Percentiles rank a stretch among this genome's conserved stretches.
phyloP scores from a whole-genome alignment of 1,140 invertebrate genomes.

The Sinonovacula constricta region DNA sequence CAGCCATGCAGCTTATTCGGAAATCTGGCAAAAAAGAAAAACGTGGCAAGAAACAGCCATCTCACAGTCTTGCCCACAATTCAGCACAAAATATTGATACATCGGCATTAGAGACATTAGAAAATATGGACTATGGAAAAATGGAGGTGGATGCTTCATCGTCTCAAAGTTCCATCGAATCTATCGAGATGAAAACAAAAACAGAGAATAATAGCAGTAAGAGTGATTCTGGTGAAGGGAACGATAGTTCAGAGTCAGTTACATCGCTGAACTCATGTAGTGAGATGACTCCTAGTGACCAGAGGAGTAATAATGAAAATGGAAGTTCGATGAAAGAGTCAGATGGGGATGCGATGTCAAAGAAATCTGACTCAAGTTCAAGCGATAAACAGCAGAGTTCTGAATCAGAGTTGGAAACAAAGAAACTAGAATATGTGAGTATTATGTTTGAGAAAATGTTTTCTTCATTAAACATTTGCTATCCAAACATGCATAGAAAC shows the following conservation, averaged over 20 bases:
- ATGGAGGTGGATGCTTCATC: conserved; percentile 31
- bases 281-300: conserved; percentile 40
- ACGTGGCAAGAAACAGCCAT: not conserved
- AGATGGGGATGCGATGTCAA: conserved; percentile 47
- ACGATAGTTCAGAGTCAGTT: conserved; percentile 23
- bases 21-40: conserved; percentile 43
- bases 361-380: conserved; percentile 48
- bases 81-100: not conserved
- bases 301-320: conserved; percentile 45
- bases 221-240: conserved; percentile 37
- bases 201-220: conserved; percentile 34
- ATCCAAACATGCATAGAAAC: conserved; percentile 24
- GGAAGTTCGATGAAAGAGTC: conserved; percentile 44
- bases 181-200: conserved; percentile 11
- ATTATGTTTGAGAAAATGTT: conserved; percentile 22
- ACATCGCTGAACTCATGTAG: conserved; percentile 27
- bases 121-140: conserved; percentile 8
- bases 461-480: conserved; percentile 19
- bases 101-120: not conserved
- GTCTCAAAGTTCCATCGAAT: not conserved
- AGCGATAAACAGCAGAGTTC: conserved; percentile 39
- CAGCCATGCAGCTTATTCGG: not conserved
- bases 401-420: conserved; percentile 33
- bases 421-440: not conserved
- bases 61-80: not conserved